Evolutionary conservation across 2,113 vertebrate species (phyloP), one percentile per base, ranked within the genome.

Genomic region (Eptatretus burgeri): DNA sequence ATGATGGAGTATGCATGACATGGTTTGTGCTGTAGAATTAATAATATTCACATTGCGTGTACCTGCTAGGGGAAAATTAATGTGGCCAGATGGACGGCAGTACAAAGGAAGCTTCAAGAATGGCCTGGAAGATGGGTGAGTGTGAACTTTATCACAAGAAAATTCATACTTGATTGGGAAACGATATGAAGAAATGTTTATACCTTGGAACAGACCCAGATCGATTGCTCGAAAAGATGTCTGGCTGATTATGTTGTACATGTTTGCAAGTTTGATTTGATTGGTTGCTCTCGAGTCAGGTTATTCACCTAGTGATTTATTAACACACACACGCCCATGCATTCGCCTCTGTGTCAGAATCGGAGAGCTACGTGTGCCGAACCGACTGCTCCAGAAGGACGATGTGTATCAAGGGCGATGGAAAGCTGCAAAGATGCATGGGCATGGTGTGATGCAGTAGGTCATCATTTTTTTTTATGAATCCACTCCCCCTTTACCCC

Each of bases 371-470:
- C 70, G 74, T 64, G 72, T 81, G 64, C 81, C 81, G 13, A 88
- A 79, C 70, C 93, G 87, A 77, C 71, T 67, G 0, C 51, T 82
- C 51, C 81, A 78, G 71, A 89, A 86, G 71, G 77, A 76, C 50
- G 86, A 98, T 66, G 77, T 79, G 65, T 95, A 93, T 7, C 78
- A 82, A 63, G 91, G 91, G 11, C 73, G 83, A 41, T 98, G 91
- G 89, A 95, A 83, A 67, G 86, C 93, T 52, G 87, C 87, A 63
- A 87, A 79, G 73, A 98, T 93, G 87, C 83, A 85, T 20, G 85
- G 89, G 62, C 76, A 84, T 10, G 89, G 85, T 51, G 78, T 77
- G 1, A 85, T 84, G 72, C 85, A 82, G 89, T 91, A 73, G 75
- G 72, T n/a, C n/a, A n/a, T 60, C 19, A 60, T 20, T 60, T 41